phyloP scores from a whole-genome alignment of 2,888 invertebrate genomes.

The Aspidapion aeneum region DNA sequence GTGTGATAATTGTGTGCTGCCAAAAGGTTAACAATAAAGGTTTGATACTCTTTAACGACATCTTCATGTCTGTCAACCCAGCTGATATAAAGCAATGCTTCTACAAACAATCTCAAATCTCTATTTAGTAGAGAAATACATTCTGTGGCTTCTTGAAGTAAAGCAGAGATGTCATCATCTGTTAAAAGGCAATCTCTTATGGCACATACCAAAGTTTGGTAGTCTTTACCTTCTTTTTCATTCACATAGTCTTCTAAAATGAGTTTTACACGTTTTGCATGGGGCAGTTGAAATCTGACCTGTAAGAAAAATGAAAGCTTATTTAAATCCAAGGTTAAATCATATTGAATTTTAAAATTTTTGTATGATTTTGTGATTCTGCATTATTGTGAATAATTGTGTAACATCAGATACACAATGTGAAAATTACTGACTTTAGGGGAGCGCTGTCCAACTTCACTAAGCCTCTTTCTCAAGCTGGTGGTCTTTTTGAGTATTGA shows the following conservation, averaged over 20 bases:
- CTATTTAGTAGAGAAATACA: slow-evolving; percentile 57
- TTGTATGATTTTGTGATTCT: too few relatives aligned
- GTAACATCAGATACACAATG: too few relatives aligned
- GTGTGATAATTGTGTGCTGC: slow-evolving; percentile 66
- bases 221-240: slow-evolving; percentile 46
- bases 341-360: too few relatives aligned
- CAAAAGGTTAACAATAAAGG: slow-evolving; percentile 63
- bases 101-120: slow-evolving; percentile 56
- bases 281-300: slow-evolving; percentile 50
- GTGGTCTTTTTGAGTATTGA: slow-evolving; percentile 36
- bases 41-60: slow-evolving; percentile 56
- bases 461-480: slow-evolving; percentile 28
- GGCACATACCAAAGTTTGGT: slow-evolving; percentile 52
- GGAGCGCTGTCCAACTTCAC: slow-evolving; percentile 27
- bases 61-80: slow-evolving; percentile 54
- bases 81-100: slow-evolving; percentile 56
- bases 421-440: slow-evolving; percentile 33
- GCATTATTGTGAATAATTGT: too few relatives aligned
- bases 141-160: slow-evolving; percentile 55
- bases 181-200: slow-evolving; percentile 51
- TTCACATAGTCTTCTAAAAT: slow-evolving; percentile 49
- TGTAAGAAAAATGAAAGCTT: too few relatives aligned
- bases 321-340: too few relatives aligned
- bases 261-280: slow-evolving; percentile 47
- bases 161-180: slow-evolving; percentile 56